Evolutionary conservation across 2,888 invertebrate genomes (phyloP).

Genomic region (Nomada ferruginata): DNA sequence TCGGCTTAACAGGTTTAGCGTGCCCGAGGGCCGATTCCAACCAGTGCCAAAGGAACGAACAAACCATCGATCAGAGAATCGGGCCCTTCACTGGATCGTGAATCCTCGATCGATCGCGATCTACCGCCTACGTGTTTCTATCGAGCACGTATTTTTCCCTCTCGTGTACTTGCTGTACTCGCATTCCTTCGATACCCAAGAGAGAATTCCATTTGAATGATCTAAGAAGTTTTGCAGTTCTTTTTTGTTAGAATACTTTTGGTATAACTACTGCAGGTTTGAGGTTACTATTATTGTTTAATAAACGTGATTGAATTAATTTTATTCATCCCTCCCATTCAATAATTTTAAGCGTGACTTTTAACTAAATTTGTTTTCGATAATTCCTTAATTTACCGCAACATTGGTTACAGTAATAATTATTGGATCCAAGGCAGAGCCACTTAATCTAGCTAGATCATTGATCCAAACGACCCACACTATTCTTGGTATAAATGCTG

Average conservation of each 20-base stretch:
- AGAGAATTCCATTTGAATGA: neutral
- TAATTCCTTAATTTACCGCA: neutral
- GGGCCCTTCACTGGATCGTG: slow-evolving; percentile 10
- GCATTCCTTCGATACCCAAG: neutral
- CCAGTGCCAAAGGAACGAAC: slow-evolving; percentile 20
- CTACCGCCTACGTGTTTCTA: slow-evolving; percentile 50
- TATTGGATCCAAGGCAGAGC: neutral
- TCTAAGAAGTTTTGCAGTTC: no score
- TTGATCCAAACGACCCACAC: neutral
- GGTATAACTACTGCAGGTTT: neutral
- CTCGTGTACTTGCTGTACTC: neutral
- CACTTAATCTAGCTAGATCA: neutral
- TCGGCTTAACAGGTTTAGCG: slow-evolving; percentile 64
- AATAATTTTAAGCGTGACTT: no score
- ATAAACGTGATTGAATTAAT: no score
- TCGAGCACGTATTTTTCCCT: slow-evolving; percentile 10
- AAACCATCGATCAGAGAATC: slow-evolving; percentile 34
- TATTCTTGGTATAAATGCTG: slow-evolving; percentile 19
- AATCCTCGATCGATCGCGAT: slow-evolving; percentile 58
- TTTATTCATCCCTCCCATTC: no score
- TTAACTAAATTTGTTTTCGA: neutral
- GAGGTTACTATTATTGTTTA: no score
- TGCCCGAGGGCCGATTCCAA: slow-evolving; percentile 53
- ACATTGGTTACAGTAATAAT: neutral
- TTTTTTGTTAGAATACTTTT: neutral